Base-by-base conservation (phyloP, 2,888 invertebrate species). In the Tipula unca region DNA sequence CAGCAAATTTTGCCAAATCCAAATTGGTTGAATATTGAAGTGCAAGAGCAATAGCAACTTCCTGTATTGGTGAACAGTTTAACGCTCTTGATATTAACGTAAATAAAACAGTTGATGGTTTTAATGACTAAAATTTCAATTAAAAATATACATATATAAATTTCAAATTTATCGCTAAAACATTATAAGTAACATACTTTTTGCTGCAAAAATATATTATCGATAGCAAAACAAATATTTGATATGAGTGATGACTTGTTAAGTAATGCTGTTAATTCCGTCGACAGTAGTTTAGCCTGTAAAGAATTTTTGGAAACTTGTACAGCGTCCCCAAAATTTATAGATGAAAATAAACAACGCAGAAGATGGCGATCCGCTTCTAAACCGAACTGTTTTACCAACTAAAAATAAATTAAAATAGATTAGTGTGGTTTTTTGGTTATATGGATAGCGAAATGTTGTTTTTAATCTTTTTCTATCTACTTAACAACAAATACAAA, bases 291-390 rank as follows among this genome's bases (percentile, higher is more conserved):
- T 91, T 96, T 94, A 90, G 94, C 92, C 93, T 96, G 93, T 89
- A 92, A 92, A 87, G 93, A 93, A 87, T 93, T 92, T 88, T 94
- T 92, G 92, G 93, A 90, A 89, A 93, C 89, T 91, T 92, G 92
- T 91, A 92, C 87, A 86, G 92, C 92, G 89, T 93, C 93, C 90
- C 92, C 95, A 93, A 97, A 96, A 91, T 97, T 95, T 90, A 97
- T 95, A 89, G 94, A 94, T 89, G 97, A 96, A 92, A 98, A 96
- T 91, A 98, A 94, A 93, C 96, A 96, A 93, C 96, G 97, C 93
- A 98, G 94, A 92, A 97, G 94, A 94, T 98, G 97, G 93, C 97
- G 95, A 93, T 98, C 98, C 92, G 98, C 98, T 94, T 98, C 98
- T 93, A 97, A 94, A 92, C 98, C 98, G 94, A 97, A 96, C 91